phyloP scores from a whole-genome alignment of 2,888 invertebrate genomes.

The Drosophila mayaguana region DNA sequence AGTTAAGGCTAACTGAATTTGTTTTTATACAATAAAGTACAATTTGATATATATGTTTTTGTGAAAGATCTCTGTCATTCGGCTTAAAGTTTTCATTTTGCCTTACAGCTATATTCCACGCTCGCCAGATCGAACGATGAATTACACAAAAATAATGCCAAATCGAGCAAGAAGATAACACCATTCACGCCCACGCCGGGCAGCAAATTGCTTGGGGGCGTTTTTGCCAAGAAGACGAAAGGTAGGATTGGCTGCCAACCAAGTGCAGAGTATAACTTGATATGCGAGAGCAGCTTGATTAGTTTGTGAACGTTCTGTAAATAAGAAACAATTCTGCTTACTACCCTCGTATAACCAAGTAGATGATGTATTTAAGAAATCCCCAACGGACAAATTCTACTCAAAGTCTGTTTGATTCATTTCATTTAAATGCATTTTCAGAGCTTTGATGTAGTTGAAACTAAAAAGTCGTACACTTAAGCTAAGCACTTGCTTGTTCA shows the following conservation, averaged over 20 bases:
- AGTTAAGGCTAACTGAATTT: constrained; percentile 11
- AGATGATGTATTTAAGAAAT: background rate
- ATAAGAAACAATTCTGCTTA: background rate
- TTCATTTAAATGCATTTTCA: background rate
- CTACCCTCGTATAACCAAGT: background rate
- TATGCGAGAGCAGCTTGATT: background rate
- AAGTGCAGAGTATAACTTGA: background rate
- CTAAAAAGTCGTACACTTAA: background rate
- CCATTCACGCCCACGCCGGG: constrained; percentile 79
- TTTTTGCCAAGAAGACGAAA: constrained; percentile 84
- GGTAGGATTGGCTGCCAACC: constrained; percentile 61
- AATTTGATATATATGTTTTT: constrained; percentile 19
- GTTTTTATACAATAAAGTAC: constrained; percentile 44
- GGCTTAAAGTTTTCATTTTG: constrained; percentile 11
- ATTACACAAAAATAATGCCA: constrained; percentile 45
- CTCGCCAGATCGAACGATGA: constrained; percentile 61
- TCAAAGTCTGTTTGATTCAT: background rate
- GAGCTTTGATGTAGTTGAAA: background rate
- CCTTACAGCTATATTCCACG: constrained; percentile 77
- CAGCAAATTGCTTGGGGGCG: constrained; percentile 83
- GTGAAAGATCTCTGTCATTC: background rate
- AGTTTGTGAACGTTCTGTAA: background rate
- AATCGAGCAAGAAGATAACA: constrained; percentile 71
- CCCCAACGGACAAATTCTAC: background rate
- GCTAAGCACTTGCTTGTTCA: constrained; percentile 7